Conservation (phyloP, 1,140 invertebrate genomes). For the Phortica variegata region DNA sequence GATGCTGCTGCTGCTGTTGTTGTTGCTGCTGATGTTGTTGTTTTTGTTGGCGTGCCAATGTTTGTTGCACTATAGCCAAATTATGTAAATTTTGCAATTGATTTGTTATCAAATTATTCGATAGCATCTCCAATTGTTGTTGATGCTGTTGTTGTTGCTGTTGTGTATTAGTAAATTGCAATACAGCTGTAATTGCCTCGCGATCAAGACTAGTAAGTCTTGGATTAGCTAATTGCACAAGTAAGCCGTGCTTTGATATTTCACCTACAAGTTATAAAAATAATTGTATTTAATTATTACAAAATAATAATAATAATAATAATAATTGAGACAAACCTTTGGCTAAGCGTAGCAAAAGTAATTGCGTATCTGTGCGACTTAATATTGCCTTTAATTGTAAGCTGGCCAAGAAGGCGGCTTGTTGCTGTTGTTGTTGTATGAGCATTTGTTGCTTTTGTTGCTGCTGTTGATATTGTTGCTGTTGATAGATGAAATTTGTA, state of each 20-base stretch:
- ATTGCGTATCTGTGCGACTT: conserved; percentile 42
- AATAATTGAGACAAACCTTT: conserved; percentile 29
- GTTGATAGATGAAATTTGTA: conserved; percentile 45
- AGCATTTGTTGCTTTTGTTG: conserved; percentile 44
- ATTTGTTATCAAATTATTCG: conserved; percentile 46
- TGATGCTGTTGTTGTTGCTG: conserved; percentile 46
- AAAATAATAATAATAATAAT: conserved; percentile 2
- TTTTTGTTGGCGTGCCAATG: conserved; percentile 37
- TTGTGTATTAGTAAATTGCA: conserved; percentile 52
- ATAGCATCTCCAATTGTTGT: conserved; percentile 45
- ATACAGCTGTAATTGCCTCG: conserved; percentile 48
- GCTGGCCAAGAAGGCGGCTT: conserved; percentile 46
- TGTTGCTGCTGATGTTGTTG: conserved; percentile 27
- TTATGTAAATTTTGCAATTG: conserved; percentile 51
- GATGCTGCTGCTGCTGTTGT: conserved; percentile 21
- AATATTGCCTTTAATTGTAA: conserved; percentile 47
- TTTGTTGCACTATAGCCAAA: conserved; percentile 45
- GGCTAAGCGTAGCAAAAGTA: conserved; percentile 41
- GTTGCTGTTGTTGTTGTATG: conserved; percentile 47
- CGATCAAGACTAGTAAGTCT: conserved; percentile 41
- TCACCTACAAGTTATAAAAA: conserved; percentile 28
- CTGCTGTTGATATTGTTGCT: conserved; percentile 47
- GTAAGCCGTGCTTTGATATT: conserved; percentile 47
- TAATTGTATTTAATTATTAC: background rate
- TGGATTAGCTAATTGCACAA: conserved; percentile 49